These are phyloP conservation scores for Stichodactyla mertensii DNA, from an alignment of 64 coral and sea anemone genomes.

Conservation along the genomic window DNA sequence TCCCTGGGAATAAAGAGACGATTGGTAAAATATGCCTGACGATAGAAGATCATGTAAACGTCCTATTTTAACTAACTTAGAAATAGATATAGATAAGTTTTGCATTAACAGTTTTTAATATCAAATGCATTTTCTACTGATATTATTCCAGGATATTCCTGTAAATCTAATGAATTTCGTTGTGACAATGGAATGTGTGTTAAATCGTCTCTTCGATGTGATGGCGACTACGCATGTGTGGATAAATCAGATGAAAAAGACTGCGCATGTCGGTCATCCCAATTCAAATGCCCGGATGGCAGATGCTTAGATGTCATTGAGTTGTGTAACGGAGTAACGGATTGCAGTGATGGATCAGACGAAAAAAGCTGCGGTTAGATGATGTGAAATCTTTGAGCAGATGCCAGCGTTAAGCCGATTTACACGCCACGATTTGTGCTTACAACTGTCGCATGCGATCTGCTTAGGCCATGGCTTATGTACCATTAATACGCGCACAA, in stretches of 20 bases:
- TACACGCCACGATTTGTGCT: no score
- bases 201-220: constrained; percentile 40
- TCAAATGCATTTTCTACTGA: not conserved
- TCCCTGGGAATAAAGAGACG: no score
- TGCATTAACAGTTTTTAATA: no score
- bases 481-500: no score
- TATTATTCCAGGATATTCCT: constrained; percentile 18
- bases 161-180: constrained; percentile 40
- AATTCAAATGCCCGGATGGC: constrained; percentile 53
- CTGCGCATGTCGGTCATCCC: constrained; percentile 46
- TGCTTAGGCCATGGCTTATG: no score
- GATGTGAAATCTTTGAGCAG: not conserved
- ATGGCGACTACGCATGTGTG: constrained; percentile 49
- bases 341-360: constrained; percentile 58
- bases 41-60: no score
- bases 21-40: no score
- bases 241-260: constrained; percentile 64
- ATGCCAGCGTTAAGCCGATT: no score
- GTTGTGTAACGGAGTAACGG: constrained; percentile 43
- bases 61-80: no score
- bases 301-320: constrained; percentile 43
- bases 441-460: no score
- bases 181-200: constrained; percentile 65
- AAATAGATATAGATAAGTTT: no score
- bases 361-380: constrained; percentile 63